A percentile compares a stretch with the other conserved stretches of the same genome.
These are phyloP conservation scores for Syncerus caffer DNA, from an alignment of 2,797 vertebrate genomes.

Conservation along the genomic window DNA sequence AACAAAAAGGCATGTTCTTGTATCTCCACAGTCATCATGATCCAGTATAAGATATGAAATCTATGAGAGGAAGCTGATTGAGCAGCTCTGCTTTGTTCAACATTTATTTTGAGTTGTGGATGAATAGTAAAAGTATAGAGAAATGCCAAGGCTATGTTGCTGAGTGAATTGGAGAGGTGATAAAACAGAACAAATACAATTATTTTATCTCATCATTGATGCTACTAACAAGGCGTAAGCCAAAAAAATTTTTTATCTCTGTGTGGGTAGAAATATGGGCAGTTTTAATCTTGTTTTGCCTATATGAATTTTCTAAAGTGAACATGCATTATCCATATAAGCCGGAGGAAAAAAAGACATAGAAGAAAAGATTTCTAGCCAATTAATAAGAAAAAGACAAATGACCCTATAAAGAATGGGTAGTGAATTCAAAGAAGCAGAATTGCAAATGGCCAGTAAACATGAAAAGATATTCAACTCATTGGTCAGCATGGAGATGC, in stretches of 20 bases:
- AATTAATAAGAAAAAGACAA: constrained; percentile 31
- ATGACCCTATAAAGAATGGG: background rate
- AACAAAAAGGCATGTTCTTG: background rate
- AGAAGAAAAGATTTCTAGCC: background rate
- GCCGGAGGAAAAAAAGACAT: background rate
- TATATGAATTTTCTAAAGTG: background rate
- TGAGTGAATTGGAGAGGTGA: background rate
- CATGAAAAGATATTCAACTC: background rate
- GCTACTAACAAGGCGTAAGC: background rate
- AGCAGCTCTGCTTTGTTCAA: background rate
- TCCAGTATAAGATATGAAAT: background rate
- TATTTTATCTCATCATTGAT: background rate
- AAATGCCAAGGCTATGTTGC: background rate
- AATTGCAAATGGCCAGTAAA: background rate
- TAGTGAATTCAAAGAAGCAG: background rate
- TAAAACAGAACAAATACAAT: background rate
- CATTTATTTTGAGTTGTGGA: background rate
- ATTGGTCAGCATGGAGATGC: constrained; percentile 5
- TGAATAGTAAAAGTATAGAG: background rate
- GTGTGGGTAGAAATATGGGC: background rate
- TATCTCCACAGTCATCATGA: background rate
- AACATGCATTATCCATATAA: background rate
- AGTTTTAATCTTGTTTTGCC: background rate
- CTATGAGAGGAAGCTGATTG: background rate
- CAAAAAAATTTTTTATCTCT: background rate